These are phyloP conservation scores for Propithecus deckenii DNA, from an alignment of 2,797 vertebrate genomes.

Conservation along the genomic window DNA sequence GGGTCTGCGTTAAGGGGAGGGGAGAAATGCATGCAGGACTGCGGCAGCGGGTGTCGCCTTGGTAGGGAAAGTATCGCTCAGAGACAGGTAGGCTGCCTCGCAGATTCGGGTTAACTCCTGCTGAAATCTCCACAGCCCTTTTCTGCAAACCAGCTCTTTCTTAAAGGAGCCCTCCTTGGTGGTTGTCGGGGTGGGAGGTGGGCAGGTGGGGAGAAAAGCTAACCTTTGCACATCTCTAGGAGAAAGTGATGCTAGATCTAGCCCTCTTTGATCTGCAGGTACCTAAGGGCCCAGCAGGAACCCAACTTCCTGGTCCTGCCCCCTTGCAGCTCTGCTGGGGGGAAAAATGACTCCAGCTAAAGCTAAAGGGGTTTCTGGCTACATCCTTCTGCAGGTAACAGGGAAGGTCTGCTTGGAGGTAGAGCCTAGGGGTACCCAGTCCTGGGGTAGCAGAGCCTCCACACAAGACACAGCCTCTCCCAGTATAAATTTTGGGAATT, in stretches of 20 bases:
- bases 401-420: background rate
- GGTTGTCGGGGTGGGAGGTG: background rate
- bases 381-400: background rate
- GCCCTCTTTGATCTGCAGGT: background rate
- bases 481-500: background rate
- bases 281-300: background rate
- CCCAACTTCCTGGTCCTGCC: background rate
- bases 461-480: background rate
- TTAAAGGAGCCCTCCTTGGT: background rate
- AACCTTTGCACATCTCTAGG: background rate
- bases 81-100: slow-evolving; percentile 18
- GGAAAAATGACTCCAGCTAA: background rate
- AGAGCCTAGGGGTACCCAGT: background rate
- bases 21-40: background rate
- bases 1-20: background rate
- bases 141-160: background rate
- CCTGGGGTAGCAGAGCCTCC: background rate
- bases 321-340: background rate
- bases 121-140: background rate
- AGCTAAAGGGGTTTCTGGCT: background rate
- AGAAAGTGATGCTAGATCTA: background rate
- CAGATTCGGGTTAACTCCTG: background rate
- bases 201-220: background rate
- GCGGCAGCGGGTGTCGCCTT: background rate
- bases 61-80: background rate